Evolutionary conservation across 92 coral and sea anemone genomes (phyloP).

Genomic region (Bergia puertoricense): DNA sequence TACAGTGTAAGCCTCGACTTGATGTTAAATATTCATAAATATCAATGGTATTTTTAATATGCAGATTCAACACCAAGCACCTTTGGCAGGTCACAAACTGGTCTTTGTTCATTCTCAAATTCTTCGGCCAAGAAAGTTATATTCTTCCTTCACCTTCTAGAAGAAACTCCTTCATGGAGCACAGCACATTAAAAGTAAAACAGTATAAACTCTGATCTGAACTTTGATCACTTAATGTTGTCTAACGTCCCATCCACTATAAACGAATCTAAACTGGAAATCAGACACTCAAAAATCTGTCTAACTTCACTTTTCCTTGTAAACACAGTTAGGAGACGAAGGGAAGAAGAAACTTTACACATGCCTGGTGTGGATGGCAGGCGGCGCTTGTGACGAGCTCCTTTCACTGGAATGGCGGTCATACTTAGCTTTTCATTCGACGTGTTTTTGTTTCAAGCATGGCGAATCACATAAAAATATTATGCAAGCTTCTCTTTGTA

Average conservation of each 20-base stretch:
- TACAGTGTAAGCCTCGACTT: no score
- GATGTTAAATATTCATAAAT: no score
- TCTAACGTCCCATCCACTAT: background rate
- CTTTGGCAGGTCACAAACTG: no score
- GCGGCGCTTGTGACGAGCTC: conserved; percentile 4
- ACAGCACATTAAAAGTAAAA: background rate
- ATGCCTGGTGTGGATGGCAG: conserved; percentile 32
- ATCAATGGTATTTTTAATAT: no score
- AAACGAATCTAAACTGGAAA: background rate
- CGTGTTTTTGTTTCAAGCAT: conserved; percentile 6
- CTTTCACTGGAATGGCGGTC: conserved; percentile 29
- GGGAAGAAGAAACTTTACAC: background rate
- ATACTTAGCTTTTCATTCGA: background rate
- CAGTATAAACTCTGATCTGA: background rate
- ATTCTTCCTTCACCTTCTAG: background rate
- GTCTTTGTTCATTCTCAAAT: background rate
- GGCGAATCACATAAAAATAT: conserved; percentile 1
- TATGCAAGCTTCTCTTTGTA: conserved; percentile 18
- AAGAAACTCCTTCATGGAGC: background rate
- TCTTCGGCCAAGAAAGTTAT: background rate
- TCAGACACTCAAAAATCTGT: background rate
- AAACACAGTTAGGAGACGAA: background rate
- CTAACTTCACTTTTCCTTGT: background rate
- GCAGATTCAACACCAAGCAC: no score
- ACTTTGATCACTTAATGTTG: background rate